phyloP scores from a whole-genome alignment of 2,888 invertebrate species.

The Sipha maydis region DNA sequence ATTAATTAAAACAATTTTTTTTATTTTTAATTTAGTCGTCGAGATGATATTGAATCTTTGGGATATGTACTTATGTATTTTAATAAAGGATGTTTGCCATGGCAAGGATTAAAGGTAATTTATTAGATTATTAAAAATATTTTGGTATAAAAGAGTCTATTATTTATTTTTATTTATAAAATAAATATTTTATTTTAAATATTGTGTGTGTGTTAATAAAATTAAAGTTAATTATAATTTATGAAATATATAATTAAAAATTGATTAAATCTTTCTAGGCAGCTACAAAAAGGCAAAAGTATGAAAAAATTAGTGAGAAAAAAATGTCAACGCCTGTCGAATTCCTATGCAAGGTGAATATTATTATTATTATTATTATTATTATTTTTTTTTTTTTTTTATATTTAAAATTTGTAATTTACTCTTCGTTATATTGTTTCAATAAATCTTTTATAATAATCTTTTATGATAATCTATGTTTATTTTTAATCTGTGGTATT shows the following conservation, averaged over 20 bases:
- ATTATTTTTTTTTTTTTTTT: too few relatives aligned
- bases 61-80: constrained; percentile 99
- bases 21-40: constrained; percentile 74
- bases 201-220: not conserved
- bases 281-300: constrained; percentile 98
- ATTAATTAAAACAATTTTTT: not conserved
- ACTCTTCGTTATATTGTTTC: too few relatives aligned
- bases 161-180: too few relatives aligned
- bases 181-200: not conserved
- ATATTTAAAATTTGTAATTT: too few relatives aligned
- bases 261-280: constrained; percentile 72
- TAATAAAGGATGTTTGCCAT: constrained; percentile 78
- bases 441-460: too few relatives aligned
- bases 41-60: constrained; percentile 99
- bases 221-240: not conserved
- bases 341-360: constrained; percentile 88
- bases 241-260: not conserved
- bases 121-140: too few relatives aligned
- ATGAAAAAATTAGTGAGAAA: constrained; percentile 99
- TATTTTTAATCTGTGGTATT: too few relatives aligned
- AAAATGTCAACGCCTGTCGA: constrained; percentile 99
- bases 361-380: too few relatives aligned
- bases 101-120: constrained; percentile 74
- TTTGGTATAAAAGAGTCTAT: constrained; percentile 46
- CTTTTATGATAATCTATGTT: too few relatives aligned